These are phyloP conservation scores for Gambelia wislizenii DNA, from an alignment of 2,797 vertebrate genomes.

Conservation along the genomic window DNA sequence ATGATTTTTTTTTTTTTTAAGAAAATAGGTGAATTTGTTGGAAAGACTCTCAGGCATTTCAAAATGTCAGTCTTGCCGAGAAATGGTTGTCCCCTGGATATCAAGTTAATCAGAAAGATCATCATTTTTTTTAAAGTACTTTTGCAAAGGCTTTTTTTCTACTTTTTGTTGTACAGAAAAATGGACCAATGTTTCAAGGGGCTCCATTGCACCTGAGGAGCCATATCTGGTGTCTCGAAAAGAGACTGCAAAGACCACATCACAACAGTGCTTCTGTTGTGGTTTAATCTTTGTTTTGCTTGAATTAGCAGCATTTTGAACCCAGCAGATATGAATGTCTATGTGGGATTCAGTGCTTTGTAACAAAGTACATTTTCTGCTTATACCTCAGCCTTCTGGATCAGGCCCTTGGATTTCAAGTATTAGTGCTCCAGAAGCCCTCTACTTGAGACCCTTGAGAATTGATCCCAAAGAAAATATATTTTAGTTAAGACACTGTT, in stretches of 20 bases:
- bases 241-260: no score
- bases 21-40: neutral
- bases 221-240: neutral
- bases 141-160: neutral
- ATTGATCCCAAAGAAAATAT: no score
- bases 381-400: neutral
- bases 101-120: slow-evolving; percentile 10
- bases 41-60: neutral
- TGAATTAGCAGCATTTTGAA: no score
- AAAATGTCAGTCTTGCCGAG: slow-evolving; percentile 8
- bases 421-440: neutral
- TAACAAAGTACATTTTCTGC: neutral
- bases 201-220: neutral
- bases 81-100: neutral
- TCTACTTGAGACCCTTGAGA: neutral
- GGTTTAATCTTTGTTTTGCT: no score
- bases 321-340: neutral
- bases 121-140: neutral
- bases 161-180: neutral
- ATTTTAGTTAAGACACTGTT: no score
- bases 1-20: neutral
- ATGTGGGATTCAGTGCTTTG: neutral
- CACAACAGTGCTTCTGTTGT: no score
- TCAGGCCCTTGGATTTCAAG: neutral
- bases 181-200: neutral